Conservation (phyloP, 2,113 vertebrate species). For the Antennarius striatus region DNA sequence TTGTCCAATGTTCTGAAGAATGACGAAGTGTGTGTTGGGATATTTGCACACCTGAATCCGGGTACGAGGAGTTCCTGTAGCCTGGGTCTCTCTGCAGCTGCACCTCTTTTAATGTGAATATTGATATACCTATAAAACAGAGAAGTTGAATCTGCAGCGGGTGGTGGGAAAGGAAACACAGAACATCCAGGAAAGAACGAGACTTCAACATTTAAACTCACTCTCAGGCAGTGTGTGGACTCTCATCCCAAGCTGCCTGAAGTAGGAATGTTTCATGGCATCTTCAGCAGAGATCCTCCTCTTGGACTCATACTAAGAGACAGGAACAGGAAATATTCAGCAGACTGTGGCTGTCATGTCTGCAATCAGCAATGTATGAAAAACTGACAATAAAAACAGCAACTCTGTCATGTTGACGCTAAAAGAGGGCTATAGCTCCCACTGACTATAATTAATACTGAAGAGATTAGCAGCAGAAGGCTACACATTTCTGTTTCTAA, state of each 20-base stretch:
- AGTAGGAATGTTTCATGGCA: slow-evolving; percentile 96
- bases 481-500: neutral
- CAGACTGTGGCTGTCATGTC: neutral
- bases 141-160: neutral
- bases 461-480: neutral
- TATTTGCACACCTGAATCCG: slow-evolving; percentile 88
- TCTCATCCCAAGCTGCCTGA: slow-evolving; percentile 92
- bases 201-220: slow-evolving; percentile 72
- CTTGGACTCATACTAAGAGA: slow-evolving; percentile 93
- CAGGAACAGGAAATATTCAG: slow-evolving; percentile 11
- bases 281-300: slow-evolving; percentile 97
- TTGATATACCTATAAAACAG: slow-evolving; percentile 86
- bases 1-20: no score
- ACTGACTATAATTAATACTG: slow-evolving; percentile 28
- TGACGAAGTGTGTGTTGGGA: neutral
- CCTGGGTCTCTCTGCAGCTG: slow-evolving; percentile 97
- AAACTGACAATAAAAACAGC: no score
- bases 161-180: neutral
- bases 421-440: slow-evolving; percentile 24
- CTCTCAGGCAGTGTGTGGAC: slow-evolving; percentile 91
- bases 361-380: neutral
- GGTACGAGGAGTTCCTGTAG: slow-evolving; percentile 94
- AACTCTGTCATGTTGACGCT: neutral
- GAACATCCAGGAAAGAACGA: neutral
- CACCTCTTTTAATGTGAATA: slow-evolving; percentile 98